A percentile compares a stretch with the other conserved stretches of the same genome.
Conservation (phyloP, 2,113 vertebrate species). For the Cyanistes caeruleus region DNA sequence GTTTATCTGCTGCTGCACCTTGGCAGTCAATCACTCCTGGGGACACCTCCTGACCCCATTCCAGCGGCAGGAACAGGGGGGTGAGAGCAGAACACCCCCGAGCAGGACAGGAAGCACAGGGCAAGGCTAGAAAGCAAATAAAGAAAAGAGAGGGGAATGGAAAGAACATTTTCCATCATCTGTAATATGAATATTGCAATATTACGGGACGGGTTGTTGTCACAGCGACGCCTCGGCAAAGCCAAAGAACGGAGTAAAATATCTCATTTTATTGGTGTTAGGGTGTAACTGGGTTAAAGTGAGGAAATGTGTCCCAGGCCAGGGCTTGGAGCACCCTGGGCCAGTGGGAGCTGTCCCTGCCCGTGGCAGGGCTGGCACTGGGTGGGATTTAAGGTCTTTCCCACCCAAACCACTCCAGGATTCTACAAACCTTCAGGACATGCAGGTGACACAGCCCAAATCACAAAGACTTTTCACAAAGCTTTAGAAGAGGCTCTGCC, state of each 20-base stretch:
- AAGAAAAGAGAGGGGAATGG: neutral
- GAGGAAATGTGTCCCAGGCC: neutral
- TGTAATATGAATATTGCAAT: no score
- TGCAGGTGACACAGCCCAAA: fast-evolving
- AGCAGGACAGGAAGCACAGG: neutral
- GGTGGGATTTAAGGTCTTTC: neutral
- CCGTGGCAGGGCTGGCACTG: neutral
- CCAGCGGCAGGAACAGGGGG: neutral
- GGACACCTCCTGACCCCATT: neutral
- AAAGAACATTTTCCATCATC: neutral
- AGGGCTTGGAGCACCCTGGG: neutral
- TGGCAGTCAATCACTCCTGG: neutral
- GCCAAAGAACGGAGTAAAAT: neutral
- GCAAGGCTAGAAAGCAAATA: neutral
- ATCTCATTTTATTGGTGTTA: neutral
- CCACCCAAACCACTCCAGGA: neutral
- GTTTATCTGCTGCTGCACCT: conserved; percentile 35
- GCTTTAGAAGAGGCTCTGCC: neutral
- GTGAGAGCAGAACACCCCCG: neutral
- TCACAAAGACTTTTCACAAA: neutral
- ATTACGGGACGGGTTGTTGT: neutral
- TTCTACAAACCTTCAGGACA: neutral
- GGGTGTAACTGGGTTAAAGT: neutral
- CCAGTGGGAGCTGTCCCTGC: neutral
- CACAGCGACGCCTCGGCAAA: neutral